Base-by-base conservation (phyloP, 2,888 invertebrate species). In the Caenorhabditis sp. region DNA sequence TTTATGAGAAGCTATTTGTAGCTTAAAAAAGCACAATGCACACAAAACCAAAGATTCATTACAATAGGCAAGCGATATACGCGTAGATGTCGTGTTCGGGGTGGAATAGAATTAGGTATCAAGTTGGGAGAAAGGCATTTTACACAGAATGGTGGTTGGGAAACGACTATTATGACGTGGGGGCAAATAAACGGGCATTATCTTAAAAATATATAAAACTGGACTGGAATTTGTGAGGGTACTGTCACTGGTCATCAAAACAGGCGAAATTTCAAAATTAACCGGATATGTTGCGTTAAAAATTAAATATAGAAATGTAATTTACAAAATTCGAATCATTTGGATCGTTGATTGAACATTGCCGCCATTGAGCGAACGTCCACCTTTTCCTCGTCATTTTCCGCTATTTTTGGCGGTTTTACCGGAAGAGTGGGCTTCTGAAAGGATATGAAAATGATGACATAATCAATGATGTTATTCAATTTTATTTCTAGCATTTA, bases 351-450 rank as follows among this genome's bases (percentile, higher is more conserved):
- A 26, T 80, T 68, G 55, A 80, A 80, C 68, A 72, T 80, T 13
- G 80, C 80, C 4, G 80, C 80, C 72, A 80, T 72, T 18, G 71
- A 67, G 20, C 72, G 60, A 3, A 80, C 80, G 37, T 80, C 72
- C 4, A 80, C 28, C 40, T 68, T 80, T 18, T 72, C 80, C 32
- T 79, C 79, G 15, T 64, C 64, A 28, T 32, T 24, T 15, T 20
- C 6, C n/a, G 5, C 35, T 53, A 22, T 35, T 53, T 60, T 67
- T 15, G 81, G 70, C n/a, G 76, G 70, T 70, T 76, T 61, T 1
- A 62, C 20, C 0, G 86, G 87, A 22, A 85, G 60, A 9, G 64
- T 15, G 32, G 80, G 79, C 51, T 69, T 72, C 72, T 78, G 72
- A 44, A 69, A 67, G 47, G n/a, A 6, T 4, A 6, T 40, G 15